phyloP scores from a whole-genome alignment of 2,797 vertebrate genomes.

The Clarias laeviceps region DNA sequence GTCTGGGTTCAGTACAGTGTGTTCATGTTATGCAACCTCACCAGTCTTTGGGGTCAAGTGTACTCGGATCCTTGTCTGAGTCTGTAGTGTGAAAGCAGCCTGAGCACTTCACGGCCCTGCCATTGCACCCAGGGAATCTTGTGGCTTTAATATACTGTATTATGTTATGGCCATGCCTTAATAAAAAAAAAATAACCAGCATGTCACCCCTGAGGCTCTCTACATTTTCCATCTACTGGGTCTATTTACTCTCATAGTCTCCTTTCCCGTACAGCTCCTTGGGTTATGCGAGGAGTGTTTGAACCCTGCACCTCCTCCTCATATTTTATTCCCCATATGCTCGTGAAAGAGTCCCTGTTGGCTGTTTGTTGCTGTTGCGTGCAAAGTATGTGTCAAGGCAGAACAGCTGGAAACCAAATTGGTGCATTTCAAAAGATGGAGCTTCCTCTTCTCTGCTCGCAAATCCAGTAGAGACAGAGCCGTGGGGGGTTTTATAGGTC shows the following conservation, averaged over 20 bases:
- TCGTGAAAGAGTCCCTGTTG: constrained; percentile 49
- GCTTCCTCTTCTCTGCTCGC: constrained; percentile 42
- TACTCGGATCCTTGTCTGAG: too few species aligned
- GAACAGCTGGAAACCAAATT: constrained; percentile 55
- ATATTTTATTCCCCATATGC: constrained; percentile 28
- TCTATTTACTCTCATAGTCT: neutral
- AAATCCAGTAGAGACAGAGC: constrained; percentile 14
- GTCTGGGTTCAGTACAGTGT: too few species aligned
- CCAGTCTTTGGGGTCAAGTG: too few species aligned
- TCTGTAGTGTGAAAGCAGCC: too few species aligned
- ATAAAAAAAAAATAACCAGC: neutral
- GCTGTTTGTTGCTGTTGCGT: constrained; percentile 60
- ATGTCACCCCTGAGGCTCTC: neutral
- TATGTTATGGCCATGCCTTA: neutral
- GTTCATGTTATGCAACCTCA: too few species aligned
- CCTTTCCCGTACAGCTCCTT: neutral
- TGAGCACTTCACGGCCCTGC: neutral
- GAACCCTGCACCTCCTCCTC: constrained; percentile 1
- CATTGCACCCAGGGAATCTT: neutral
- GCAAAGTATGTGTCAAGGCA: constrained; percentile 44
- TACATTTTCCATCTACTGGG: neutral
- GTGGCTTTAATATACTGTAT: neutral
- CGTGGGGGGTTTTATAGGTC: constrained; percentile 28
- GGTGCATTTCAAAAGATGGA: constrained; percentile 55
- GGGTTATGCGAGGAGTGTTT: neutral